Evolutionary conservation across 2,113 vertebrate genomes (phyloP), one percentile per base, ranked within the genome.

Genomic region (Silurus meridionalis): DNA sequence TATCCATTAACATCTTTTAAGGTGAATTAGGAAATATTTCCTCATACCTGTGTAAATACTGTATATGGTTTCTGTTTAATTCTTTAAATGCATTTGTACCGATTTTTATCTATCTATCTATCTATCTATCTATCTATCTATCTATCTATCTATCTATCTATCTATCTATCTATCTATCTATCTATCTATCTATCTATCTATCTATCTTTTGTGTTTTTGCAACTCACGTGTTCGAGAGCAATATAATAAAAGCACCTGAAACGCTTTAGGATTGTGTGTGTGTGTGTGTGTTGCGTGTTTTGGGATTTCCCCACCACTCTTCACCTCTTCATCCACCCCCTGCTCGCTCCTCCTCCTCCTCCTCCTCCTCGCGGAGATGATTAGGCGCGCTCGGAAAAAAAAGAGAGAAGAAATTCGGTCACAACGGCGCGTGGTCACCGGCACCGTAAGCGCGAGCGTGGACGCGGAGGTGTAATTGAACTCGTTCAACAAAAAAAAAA

Each of bases 341-440:
- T 15, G 91, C 91, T 93, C 94, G 93, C 92, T 93, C 91, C 93
- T 91, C 92, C 81, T 77, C 85, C 3, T 67, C 64, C 64, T 13
- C 64, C 86, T 66, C 53, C 67, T 48, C 75, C 71, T 63, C 48
- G 63, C 61, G 3, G 80, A 25, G 61, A 53, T 82, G 80, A 64
- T 64, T 23, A 53, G 80, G 48, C 80, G 46, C 53, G 53, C 85
- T 50, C 72, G n/a, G 67, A 80, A 58, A n/a, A 48, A 72, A 17
- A 52, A 75, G n/a, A 14, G 53, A 72, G 5, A 28, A 75, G n/a
- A n/a, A 71, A 8, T 46, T 57, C 53, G 53, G 50, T 57, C n/a
- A 55, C 28, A 57, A 13, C 4, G 53, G 57, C 52, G n/a, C 53
- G 53, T 23, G 52, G 55, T 72, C 84, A 25, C 52, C 74, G 82